Percentiles rank a stretch among this genome's conserved stretches.
phyloP scores from a whole-genome alignment of 2,888 invertebrate species.

The Nezara viridula region DNA sequence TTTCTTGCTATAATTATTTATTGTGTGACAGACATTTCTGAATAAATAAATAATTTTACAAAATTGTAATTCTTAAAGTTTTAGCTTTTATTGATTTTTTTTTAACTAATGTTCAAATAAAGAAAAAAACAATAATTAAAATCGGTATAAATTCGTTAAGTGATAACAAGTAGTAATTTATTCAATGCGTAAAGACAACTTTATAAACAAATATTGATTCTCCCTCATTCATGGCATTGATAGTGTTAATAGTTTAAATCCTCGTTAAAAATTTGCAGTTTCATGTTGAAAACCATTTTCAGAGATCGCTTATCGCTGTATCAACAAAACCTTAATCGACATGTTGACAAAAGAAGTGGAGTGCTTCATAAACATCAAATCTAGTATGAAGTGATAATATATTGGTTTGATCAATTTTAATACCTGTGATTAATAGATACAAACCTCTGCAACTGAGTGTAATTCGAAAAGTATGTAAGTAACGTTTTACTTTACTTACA shows the following conservation, averaged over 20 bases:
- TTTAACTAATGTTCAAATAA: too few species aligned
- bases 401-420: background rate
- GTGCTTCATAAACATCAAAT: background rate
- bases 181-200: background rate
- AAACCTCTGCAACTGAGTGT: too few species aligned
- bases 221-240: background rate
- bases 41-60: too few species aligned
- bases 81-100: too few species aligned
- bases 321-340: background rate
- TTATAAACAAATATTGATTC: background rate
- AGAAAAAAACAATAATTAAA: too few species aligned
- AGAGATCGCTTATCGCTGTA: background rate
- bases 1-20: too few species aligned
- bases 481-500: too few species aligned
- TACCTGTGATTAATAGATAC: background rate
- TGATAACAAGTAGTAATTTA: too few species aligned
- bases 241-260: background rate
- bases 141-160: too few species aligned
- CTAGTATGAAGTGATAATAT: background rate
- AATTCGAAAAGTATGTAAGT: too few species aligned
- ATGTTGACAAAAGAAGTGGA: background rate
- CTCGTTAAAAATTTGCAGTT: background rate
- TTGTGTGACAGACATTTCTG: too few species aligned
- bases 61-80: too few species aligned
- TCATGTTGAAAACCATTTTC: background rate